Base-by-base conservation (phyloP, 2,797 vertebrate genomes). In the Apogon hyalosoma region DNA sequence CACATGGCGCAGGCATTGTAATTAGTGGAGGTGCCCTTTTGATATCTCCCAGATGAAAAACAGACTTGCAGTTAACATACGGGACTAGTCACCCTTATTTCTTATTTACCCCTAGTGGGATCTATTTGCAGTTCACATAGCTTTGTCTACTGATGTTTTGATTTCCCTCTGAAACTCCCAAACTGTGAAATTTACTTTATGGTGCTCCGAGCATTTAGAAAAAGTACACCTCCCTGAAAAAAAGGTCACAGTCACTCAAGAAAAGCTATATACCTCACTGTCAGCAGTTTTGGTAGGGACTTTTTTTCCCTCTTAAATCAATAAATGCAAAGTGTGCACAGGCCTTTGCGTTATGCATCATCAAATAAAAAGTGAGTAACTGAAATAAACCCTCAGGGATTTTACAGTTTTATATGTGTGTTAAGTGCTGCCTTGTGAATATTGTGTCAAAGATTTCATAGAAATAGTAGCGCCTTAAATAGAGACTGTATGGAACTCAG, bases 1-100 rank as follows among this genome's bases (percentile, higher is more conserved):
- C 79, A 82, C 75, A 61, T 21, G 59, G 83, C 56, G 55, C 24
- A 50, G 69, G 79, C 70, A 5, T 73, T 57, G 73, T 83, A 88
- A 92, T 87, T 82, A 86, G 70, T 42, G 31, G 75, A 69, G 49
- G 77, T 69, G 75, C 55, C 83, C 83, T 88, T 90, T 85, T 87
- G 79, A 85, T 87, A 83, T 79, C n/a, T 14, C 72, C 13, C 46
- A 69, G 68, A 77, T 76, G 69, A 69, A 77, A 82, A 85, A 48
- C 59, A 59, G 24, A 39, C 63, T 8, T 46, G 41, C 0, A 11
- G 63, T 79, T 79, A 70, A 71, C 76, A 85, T 69, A 79, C 85
- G 77, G 57, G 18, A 38, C 45, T 36, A 48, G 61, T 62, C 61
- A 46, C 11, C 21, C 55, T 73, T 47, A 12, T 46, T 66, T 60